Conservation (phyloP, 2,888 invertebrate species). For the Zele albiditarsus region DNA sequence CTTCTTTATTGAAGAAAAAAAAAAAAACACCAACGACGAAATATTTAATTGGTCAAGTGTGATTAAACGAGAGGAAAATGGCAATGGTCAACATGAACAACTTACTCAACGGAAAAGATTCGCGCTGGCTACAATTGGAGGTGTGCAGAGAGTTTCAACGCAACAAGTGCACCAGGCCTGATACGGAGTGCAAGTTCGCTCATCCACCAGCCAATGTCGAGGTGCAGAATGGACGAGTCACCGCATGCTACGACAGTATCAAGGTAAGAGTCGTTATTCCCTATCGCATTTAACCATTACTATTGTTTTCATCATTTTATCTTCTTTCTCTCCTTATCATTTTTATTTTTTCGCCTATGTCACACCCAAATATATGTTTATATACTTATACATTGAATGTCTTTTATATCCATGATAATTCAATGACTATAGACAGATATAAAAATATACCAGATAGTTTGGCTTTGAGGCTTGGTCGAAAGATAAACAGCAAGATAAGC, state of each 20-base stretch:
- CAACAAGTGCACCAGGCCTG: constrained; percentile 99
- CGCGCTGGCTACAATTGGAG: constrained; percentile 99
- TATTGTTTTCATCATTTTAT: not conserved
- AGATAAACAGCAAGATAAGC: constrained; percentile 42
- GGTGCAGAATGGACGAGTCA: constrained; percentile 99
- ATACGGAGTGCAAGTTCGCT: constrained; percentile 99
- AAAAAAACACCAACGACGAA: constrained; percentile 34
- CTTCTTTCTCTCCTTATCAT: constrained; percentile 4
- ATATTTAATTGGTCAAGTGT: not conserved
- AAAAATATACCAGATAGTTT: constrained; percentile 12
- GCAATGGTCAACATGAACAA: constrained; percentile 98
- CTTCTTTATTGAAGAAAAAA: constrained; percentile 5
- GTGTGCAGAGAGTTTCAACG: constrained; percentile 99
- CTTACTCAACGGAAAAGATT: constrained; percentile 98
- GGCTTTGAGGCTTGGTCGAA: constrained; percentile 39
- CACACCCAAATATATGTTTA: not conserved
- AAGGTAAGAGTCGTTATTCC: constrained; percentile 85
- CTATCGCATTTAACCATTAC: not conserved
- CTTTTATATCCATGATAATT: constrained; percentile 18
- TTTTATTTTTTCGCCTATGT: constrained; percentile 3
- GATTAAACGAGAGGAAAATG: constrained; percentile 72
- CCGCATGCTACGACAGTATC: constrained; percentile 99
- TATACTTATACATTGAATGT: not conserved
- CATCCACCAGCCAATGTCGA: constrained; percentile 99
- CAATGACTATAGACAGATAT: constrained; percentile 1